Evolutionary conservation across 2,113 vertebrate species (phyloP), one percentile per base, ranked within the genome.

Genomic region (Actinemys pallida): DNA sequence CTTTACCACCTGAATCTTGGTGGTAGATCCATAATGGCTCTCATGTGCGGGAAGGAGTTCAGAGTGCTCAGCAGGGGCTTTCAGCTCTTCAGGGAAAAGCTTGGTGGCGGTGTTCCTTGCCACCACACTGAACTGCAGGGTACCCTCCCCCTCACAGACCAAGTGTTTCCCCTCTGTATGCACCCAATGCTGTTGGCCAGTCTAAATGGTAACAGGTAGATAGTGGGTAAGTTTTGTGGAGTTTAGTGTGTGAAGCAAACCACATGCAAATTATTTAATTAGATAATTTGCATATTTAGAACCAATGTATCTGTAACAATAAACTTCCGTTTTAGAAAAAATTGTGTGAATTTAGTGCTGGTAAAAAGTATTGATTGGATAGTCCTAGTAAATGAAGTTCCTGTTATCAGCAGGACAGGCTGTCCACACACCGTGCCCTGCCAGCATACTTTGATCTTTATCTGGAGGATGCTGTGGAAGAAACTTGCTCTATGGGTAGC

Each of bases 361-460:
- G 76, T 94, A 39, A 90, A 89, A 81, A 45, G 20, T 79, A 86
- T 22, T 49, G 76, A 3, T 11, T 87, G 14, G 13, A 65, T 0
- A 0, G 52, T 82, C 35, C 47, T 80, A 65, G 39, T 88, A 88
- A 89, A 52, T 59, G 29, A 12, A 35, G 57, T 56, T 42, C 35
- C 0, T 56, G 2, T 76, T 14, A 11, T 45, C 62, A 92, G 14
- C 52, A n/a, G 25, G 59, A 31, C 1, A 5, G 17, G 31, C 65
- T 92, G 84, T 91, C 62, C 84, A 52, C 81, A 50, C 47, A 11
- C 72, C 69, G 10, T 76, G 47, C 83, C 65, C 76, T 83, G 29
- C 80, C 24, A 5, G 50, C 83, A 25, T 93, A 54, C 84, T 89
- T 95, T 89, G 83, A 81, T 27, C 90, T 52, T 94, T 31, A 85